Evolutionary conservation across 92 coral and sea anemone genomes (phyloP).

Genomic region (Metridium senile): DNA sequence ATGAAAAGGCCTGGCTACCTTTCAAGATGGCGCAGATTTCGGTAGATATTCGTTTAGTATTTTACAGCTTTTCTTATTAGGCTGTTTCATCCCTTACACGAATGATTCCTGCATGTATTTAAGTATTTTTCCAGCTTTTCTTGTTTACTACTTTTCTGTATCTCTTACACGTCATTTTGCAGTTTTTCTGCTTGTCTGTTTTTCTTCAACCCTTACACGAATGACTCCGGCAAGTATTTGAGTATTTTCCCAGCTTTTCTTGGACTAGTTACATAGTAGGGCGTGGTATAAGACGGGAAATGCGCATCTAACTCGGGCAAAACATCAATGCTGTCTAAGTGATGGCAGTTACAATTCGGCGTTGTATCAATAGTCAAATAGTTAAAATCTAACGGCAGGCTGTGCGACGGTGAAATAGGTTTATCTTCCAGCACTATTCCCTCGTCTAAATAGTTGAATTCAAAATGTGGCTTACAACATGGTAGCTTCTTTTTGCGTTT

Average conservation of each 20-base stretch:
- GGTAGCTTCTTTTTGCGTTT: slow-evolving; percentile 94
- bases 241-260: slow-evolving; percentile 49
- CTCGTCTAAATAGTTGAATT: slow-evolving; percentile 83
- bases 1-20: no score
- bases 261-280: slow-evolving; percentile 29
- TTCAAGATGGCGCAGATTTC: no score
- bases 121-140: no score
- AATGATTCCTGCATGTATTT: no score
- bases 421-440: slow-evolving; percentile 88
- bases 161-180: not conserved
- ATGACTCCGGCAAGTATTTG: slow-evolving; percentile 84
- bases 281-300: slow-evolving; percentile 52
- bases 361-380: slow-evolving; percentile 79
- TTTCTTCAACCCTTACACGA: slow-evolving; percentile 42
- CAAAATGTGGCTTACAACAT: slow-evolving; percentile 76
- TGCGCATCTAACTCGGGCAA: slow-evolving; percentile 45
- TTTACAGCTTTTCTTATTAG: no score
- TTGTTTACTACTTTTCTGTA: no score
- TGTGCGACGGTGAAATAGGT: slow-evolving; percentile 59
- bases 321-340: slow-evolving; percentile 52
- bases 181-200: not conserved
- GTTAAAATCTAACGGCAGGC: slow-evolving; percentile 65
- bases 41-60: no score
- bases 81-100: no score
- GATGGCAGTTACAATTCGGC: slow-evolving; percentile 73